Conservation (phyloP, 2,888 invertebrate genomes). For the Chouioia cunea region DNA sequence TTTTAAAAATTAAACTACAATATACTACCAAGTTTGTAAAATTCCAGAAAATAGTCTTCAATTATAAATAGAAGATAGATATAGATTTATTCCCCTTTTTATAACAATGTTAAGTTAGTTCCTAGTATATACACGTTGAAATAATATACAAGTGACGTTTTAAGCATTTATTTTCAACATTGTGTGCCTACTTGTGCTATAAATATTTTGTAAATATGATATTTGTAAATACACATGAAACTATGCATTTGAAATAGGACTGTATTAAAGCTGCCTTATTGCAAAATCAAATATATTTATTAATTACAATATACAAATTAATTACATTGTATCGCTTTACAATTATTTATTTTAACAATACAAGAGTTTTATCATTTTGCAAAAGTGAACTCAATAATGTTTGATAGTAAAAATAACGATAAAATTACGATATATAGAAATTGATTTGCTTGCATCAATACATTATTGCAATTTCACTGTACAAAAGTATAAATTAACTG, state of each 20-base stretch:
- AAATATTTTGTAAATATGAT: slow-evolving; percentile 51
- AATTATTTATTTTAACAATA: slow-evolving; percentile 44
- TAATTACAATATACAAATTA: slow-evolving; percentile 51
- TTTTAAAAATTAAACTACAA: too few relatives aligned
- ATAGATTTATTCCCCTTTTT: too few relatives aligned
- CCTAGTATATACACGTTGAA: too few relatives aligned
- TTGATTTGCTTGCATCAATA: slow-evolving; percentile 25
- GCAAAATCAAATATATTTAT: slow-evolving; percentile 50
- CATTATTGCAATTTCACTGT: slow-evolving; percentile 39
- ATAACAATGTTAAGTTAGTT: too few relatives aligned
- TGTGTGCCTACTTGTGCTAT: slow-evolving; percentile 39
- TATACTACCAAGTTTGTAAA: too few relatives aligned
- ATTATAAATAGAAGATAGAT: too few relatives aligned
- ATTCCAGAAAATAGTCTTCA: too few relatives aligned
- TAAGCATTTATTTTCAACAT: slow-evolving; percentile 18
- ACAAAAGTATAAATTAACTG: slow-evolving; percentile 44
- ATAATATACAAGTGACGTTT: too few relatives aligned
- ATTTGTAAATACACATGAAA: slow-evolving; percentile 41
- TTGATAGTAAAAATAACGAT: slow-evolving; percentile 23
- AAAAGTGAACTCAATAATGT: slow-evolving; percentile 37
- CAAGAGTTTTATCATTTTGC: slow-evolving; percentile 34
- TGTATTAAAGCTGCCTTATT: slow-evolving; percentile 46
- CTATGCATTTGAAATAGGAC: slow-evolving; percentile 48
- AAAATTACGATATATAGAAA: slow-evolving; percentile 19
- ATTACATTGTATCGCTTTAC: slow-evolving; percentile 49